Conservation (phyloP, 1,140 invertebrate species). For the Lanistes nyassanus region DNA sequence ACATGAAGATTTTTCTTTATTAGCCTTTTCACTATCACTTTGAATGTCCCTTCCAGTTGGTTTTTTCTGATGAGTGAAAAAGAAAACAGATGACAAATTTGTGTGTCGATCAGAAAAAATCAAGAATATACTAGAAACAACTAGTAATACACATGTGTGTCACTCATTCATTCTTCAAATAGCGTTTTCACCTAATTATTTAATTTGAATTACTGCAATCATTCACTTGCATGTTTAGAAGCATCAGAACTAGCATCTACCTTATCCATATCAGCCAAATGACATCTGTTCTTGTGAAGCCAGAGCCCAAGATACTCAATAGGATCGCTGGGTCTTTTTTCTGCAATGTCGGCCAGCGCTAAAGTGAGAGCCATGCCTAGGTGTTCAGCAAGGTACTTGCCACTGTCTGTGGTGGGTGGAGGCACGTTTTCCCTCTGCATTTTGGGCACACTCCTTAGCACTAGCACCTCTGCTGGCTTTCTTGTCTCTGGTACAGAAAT, state of each 20-base stretch:
- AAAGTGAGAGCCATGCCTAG: constrained; percentile 54
- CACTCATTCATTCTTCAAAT: no score
- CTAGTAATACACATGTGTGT: no score
- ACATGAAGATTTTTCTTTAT: no score
- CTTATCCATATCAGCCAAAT: constrained; percentile 39
- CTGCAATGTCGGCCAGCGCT: constrained; percentile 58
- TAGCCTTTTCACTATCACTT: no score
- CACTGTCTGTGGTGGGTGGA: constrained; percentile 50
- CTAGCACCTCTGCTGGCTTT: constrained; percentile 29
- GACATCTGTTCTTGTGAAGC: constrained; percentile 56
- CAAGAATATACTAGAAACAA: no score
- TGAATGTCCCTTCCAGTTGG: no score
- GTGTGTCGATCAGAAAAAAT: no score
- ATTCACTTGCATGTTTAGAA: neutral
- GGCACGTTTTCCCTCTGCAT: constrained; percentile 33
- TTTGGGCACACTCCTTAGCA: constrained; percentile 42
- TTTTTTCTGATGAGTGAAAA: no score
- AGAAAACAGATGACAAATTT: no score
- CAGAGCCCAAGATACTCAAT: constrained; percentile 60
- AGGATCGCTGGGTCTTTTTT: constrained; percentile 55
- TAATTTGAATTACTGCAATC: neutral
- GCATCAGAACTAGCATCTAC: constrained; percentile 22
- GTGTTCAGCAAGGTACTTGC: constrained; percentile 53
- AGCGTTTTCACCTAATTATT: neutral
- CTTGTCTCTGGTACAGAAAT: constrained; percentile 23